Base-by-base conservation (phyloP, 2,113 vertebrate species). In the Megaleporinus macrocephalus region DNA sequence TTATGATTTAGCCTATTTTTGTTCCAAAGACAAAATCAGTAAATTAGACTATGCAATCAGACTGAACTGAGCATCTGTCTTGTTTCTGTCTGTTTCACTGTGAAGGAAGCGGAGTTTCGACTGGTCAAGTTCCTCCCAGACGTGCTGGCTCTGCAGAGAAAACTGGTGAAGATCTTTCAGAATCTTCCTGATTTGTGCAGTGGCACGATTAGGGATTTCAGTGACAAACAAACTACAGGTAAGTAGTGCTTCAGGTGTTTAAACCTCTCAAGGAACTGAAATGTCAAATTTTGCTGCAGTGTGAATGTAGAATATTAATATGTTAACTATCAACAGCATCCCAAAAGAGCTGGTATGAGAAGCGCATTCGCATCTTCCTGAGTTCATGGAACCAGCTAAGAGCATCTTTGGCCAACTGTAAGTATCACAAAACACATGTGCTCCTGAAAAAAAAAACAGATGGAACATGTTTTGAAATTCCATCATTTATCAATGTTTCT, bases 361-460 rank as follows among this genome's bases (percentile, higher is more conserved):
- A 88, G 51, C 85, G 92, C 74, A 91, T 97, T 79, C 61, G 73
- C 0, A 61, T 90, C 77, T 97, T 98, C 82, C 88, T 98, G 75
- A 90, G 83, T 0, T 93, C 95, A 0, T 98, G 97, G 97, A 98
- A 98, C 89, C 93, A 93, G 71, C 94, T 98, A 84, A 91, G 96
- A 65, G 79, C 86, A 4, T 97, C 95, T 0, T 86, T 98, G 88
- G 94, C 92, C 85, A 97, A 92, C 66, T 94, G 85, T 0, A 96
- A 97, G 66, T 70, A n/a, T 26, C 33, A 44, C 33, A 36, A 65
- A 68, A 9, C 9, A 36, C 27, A 30, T 65, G 5, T 1, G 30
- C 26, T 65, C 5, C 27, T 63, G 24, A 63, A 26, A 9, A 44
- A 26, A 9, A 44, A 9, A 9, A 44, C 11, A 44, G 41, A 10